Conservation (phyloP, 2,888 invertebrate species). For the Diaprepes abbreviatus region DNA sequence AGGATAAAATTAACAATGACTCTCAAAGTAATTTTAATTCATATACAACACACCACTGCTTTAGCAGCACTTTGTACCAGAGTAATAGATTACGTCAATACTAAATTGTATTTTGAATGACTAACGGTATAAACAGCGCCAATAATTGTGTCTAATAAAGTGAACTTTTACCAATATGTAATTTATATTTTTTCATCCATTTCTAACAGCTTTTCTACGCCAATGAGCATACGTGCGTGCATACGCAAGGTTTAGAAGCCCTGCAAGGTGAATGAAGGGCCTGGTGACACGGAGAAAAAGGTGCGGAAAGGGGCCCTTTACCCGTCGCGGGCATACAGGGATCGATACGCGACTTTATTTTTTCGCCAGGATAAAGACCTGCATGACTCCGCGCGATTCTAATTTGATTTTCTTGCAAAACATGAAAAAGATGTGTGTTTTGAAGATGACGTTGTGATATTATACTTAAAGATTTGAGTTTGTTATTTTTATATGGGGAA, state of each 20-base stretch:
- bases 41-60: no score
- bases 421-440: background rate
- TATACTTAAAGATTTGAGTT: background rate
- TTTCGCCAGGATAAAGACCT: conserved; percentile 29
- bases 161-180: no score
- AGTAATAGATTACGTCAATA: no score
- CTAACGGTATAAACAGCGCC: no score
- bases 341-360: conserved; percentile 44
- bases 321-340: conserved; percentile 4
- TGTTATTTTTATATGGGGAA: no score
- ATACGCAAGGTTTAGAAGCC: conserved; percentile 50
- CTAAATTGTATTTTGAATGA: no score
- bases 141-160: no score
- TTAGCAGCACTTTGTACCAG: no score
- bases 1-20: no score
- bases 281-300: conserved; percentile 50
- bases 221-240: conserved; percentile 46
- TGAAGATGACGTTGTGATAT: background rate
- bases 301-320: conserved; percentile 43
- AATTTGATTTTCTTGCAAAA: conserved; percentile 11
- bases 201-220: no score
- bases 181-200: no score
- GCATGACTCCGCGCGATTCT: conserved; percentile 16
- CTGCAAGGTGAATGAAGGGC: conserved; percentile 47
- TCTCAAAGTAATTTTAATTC: no score